Evolutionary conservation across 35 echinoderm and acorn worm genomes (phyloP), one percentile per base, ranked within the genome.

Genomic region (Apostichopus californicus): DNA sequence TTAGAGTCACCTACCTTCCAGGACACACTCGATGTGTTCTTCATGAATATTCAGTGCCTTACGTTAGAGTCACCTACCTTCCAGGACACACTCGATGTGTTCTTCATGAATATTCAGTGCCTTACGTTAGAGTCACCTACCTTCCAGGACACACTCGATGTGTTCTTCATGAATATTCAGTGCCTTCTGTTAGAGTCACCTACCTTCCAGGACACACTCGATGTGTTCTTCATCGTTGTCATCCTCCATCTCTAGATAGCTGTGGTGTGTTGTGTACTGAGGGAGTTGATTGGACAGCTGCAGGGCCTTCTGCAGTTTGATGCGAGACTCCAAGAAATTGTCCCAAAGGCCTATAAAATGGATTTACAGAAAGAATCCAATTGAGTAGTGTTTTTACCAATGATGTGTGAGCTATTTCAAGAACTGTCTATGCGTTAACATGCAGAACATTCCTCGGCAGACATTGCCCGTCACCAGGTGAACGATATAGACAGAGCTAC

Each of bases 231-330:
- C 87, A 0, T 91, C 97, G 2, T 46, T 46, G 34, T 46, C 34
- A 46, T 46, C 34, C 7, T 77, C 97, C 68, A 77, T 73, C 57
- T 86, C 81, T 70, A 92, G 21, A 55, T 94, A 96, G 34, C 57
- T 25, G 34, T 92, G 86, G 11, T 86, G 58, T 46, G 81, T 93
- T 66, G 94, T 73, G 22, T 91, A 73, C 57, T 94, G 93, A 21
- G 97, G 97, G 14, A 98, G 91, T 89, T 98, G 94, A 83, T 96
- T 98, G 81, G 95, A 23, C 20, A 84, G 54, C 18, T 79, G 58
- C 21, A 98, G 46, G 5, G 92, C 95, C 77, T 98, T 98, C 93
- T 98, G 97, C 3, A 98, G 66, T 86, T 94, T 94, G 79, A 98
- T 98, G 9, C 97, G 95, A 9, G 72, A 15, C 68, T 98, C 97